Evolutionary conservation across 2,113 vertebrate genomes (phyloP), one percentile per base, ranked within the genome.

Genomic region (Anhinga anhinga): DNA sequence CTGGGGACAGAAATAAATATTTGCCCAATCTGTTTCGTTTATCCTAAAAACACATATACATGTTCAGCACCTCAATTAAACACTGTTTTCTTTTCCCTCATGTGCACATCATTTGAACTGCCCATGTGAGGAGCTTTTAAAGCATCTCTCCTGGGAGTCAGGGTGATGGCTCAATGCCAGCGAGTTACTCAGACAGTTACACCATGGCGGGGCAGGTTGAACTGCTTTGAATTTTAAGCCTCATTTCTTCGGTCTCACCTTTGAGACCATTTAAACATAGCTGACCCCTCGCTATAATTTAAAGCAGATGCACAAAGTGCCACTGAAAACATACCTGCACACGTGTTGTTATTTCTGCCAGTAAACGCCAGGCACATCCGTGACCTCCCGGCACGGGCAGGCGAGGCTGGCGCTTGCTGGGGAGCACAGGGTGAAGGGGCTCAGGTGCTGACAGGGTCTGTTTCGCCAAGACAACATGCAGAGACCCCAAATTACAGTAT

Each of bases 1-100:
- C 63, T 56, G 85, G 77, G 65, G 92, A 86, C 82, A 95, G 81
- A 89, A 96, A 73, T 73, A 95, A 97, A 96, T 95, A 94, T 94
- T 95, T 91, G 78, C 80, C 91, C 89, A 78, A 58, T 88, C 36
- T 62, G 23, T 80, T 91, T 93, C 74, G 69, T 96, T 97, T 96
- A 81, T 65, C 82, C 93, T 97, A 76, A 93, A 97, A 81, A 61
- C 82, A 88, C 13, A 88, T 5, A 70, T 63, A 76, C 78, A 86
- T 25, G 62, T 36, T 42, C 56, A 69, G 84, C 15, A 17, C 56
- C 83, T 78, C 86, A 88, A 32, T 88, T 87, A 89, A 94, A 59
- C 25, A 8, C 38, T 29, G 8, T 72, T 96, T 95, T 80, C 90
- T 83, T 82, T 80, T 18, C 49, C 58, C 70, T 58, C 47, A 32